Evolutionary conservation across 2,888 invertebrate species (phyloP), one percentile per base, ranked within the genome.

Genomic region (Ectropis crepuscularia): DNA sequence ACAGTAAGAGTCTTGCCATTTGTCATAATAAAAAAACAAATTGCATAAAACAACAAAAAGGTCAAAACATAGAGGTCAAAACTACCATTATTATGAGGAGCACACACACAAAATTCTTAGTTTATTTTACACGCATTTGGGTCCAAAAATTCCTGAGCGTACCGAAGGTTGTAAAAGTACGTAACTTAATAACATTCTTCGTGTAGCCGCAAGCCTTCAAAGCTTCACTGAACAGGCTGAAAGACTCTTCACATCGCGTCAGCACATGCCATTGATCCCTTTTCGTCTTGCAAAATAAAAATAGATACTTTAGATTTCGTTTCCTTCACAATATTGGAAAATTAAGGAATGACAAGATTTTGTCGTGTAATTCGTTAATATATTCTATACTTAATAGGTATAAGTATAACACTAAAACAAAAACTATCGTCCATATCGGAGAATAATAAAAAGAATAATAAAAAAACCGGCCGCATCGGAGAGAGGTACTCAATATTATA

Each of bases 171-270:
- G 72, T 79, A 79, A 78, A 81, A 80, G 73, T 77, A 80, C 75
- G 76, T 74, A 73, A 75, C 72, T 73, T 77, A 74, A 78, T 77
- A 78, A 79, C 78, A 81, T 81, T 82, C 77, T 72, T 74, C 66
- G 73, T 69, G 65, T 65, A 70, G 73, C 74, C 75, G 51, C 61
- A 50, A 65, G 55, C 70, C 61, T 68, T 80, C 77, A 81, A 74
- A 76, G 72, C 72, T 77, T 63, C 70, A 69, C 71, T 70, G 70
- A 73, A 74, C 69, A 62, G 65, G 63, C 57, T 66, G 59, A 67
- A 63, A 77, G 66, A 75, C 72, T 78, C 76, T 73, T 71, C 67
- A 67, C 65, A 72, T 68, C 67, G 70, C 74, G 71, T 78, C 73
- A 77, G 75, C 72, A 74, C 72, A 73, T 74, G 55, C 70, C 73